phyloP scores from a whole-genome alignment of 37 sponge, comb jelly and placozoan genomes.

The Aplysina aerophoba region DNA sequence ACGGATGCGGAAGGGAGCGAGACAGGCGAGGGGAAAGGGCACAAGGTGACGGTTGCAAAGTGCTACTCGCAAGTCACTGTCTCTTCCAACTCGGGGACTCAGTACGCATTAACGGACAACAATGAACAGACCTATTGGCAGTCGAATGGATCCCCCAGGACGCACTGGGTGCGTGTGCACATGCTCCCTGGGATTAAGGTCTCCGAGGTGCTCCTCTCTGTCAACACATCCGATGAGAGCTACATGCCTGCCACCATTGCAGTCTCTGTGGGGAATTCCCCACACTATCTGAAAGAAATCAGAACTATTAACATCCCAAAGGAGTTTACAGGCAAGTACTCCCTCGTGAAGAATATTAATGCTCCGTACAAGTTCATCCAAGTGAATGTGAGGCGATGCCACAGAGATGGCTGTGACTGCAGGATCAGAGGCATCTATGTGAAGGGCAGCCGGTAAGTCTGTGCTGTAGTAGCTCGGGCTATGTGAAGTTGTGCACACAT shows the following conservation, averaged over 20 bases:
- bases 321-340: constrained; percentile 46
- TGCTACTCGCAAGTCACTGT: constrained; percentile 64
- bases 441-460: constrained; percentile 75
- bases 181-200: constrained; percentile 59
- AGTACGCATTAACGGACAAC: constrained; percentile 53
- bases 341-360: constrained; percentile 41
- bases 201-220: constrained; percentile 60
- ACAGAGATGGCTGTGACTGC: constrained; percentile 87
- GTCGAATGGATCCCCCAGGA: constrained; percentile 81
- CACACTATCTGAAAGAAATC: constrained; percentile 51
- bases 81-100: constrained; percentile 34
- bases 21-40: neutral
- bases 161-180: constrained; percentile 77
- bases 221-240: constrained; percentile 70
- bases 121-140: constrained; percentile 73
- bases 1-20: neutral
- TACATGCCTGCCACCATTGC: constrained; percentile 78
- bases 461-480: too few relatives aligned
- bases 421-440: constrained; percentile 70
- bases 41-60: constrained; percentile 40
- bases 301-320: constrained; percentile 58
- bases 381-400: constrained; percentile 78
- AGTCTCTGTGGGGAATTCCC: constrained; percentile 62
- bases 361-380: constrained; percentile 61
- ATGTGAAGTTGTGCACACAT: too few relatives aligned